These are phyloP conservation scores for Garra rufa DNA, from an alignment of 2,113 vertebrate genomes.

Conservation along the genomic window DNA sequence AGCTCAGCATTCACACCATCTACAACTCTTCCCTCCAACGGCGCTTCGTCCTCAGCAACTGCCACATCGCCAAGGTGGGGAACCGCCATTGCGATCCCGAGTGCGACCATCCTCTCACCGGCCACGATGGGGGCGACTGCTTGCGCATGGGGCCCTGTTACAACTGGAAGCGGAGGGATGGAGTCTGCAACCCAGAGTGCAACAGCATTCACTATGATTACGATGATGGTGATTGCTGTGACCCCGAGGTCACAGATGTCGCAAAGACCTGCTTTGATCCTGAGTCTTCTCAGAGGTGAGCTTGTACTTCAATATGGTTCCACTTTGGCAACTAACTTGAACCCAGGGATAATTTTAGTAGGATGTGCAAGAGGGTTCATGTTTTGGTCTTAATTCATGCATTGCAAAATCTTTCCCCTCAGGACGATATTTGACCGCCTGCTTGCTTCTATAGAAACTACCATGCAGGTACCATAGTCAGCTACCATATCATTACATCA, in stretches of 20 bases:
- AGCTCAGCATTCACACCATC: constrained; percentile 80
- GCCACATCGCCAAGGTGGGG: constrained; percentile 90
- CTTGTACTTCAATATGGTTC: background rate
- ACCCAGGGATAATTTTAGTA: background rate
- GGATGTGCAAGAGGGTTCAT: background rate
- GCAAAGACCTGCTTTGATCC: constrained; percentile 94
- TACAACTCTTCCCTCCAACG: constrained; percentile 85
- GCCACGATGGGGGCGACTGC: constrained; percentile 93
- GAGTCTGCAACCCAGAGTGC: constrained; percentile 88
- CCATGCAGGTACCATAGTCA: background rate
- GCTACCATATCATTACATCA: background rate
- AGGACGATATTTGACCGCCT: background rate
- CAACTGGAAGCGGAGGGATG: constrained; percentile 89
- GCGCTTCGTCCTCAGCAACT: constrained; percentile 87
- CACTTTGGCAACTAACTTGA: background rate
- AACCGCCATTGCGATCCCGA: constrained; percentile 92
- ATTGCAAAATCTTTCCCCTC: background rate
- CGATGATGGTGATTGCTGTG: constrained; percentile 95
- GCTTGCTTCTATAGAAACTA: background rate
- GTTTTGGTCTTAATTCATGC: background rate
- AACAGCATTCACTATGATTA: constrained; percentile 94
- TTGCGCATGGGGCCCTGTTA: constrained; percentile 84
- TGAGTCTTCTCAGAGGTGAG: constrained; percentile 89
- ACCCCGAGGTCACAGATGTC: constrained; percentile 81
- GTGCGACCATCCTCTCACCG: constrained; percentile 91